Evolutionary conservation across 1,140 invertebrate genomes (phyloP).

Genomic region (Orussus abietinus): DNA sequence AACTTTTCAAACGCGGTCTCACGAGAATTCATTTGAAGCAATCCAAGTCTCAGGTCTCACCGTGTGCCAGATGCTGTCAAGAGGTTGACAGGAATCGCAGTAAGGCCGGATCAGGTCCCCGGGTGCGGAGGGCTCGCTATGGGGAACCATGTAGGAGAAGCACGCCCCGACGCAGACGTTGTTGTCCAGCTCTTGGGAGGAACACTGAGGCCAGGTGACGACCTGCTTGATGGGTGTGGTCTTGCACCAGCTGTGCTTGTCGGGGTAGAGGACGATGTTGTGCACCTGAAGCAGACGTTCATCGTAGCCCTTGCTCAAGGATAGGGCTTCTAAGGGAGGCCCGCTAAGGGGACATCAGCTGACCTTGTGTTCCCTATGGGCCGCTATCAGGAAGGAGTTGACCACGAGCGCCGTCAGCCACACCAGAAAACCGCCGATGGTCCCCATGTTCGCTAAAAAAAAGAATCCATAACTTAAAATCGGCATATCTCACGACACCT

Average conservation of each 20-base stretch:
- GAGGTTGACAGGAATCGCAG: constrained; percentile 66
- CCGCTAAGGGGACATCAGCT: no score
- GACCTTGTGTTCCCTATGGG: constrained; percentile 51
- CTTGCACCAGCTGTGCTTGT: constrained; percentile 69
- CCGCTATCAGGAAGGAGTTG: constrained; percentile 29
- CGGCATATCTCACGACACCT: no score
- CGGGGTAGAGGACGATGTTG: constrained; percentile 65
- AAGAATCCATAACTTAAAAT: no score
- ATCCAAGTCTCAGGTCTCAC: no score
- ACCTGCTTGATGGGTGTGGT: constrained; percentile 65
- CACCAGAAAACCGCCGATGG: constrained; percentile 22
- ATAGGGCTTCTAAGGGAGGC: no score
- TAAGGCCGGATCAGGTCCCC: constrained; percentile 65
- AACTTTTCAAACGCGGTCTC: no score
- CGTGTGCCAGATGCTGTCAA: constrained; percentile 61
- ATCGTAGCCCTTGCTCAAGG: no score
- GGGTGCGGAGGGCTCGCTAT: constrained; percentile 61
- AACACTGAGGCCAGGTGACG: constrained; percentile 59
- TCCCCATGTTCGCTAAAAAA: constrained; percentile 35
- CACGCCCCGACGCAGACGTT: constrained; percentile 67
- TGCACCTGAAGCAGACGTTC: constrained; percentile 63
- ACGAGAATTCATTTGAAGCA: no score
- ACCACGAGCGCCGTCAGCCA: constrained; percentile 26
- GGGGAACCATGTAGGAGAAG: constrained; percentile 67
- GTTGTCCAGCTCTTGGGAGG: constrained; percentile 63